A percentile compares a stretch with the other conserved stretches of the same genome.
Evolutionary conservation across 2,113 vertebrate genomes (phyloP).

Genomic region (Hucho hucho): DNA sequence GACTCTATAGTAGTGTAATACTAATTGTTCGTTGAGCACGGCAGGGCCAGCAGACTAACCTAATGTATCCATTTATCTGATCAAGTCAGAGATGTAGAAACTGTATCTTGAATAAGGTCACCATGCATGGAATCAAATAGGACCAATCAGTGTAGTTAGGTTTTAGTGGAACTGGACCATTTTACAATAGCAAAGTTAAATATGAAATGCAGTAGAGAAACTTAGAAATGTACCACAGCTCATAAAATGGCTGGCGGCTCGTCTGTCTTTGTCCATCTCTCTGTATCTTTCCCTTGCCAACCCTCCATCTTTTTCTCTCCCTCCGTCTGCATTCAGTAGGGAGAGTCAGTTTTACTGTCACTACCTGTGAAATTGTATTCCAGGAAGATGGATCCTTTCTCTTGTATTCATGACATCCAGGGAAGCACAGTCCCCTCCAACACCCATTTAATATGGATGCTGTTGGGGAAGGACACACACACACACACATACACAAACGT

Average conservation of each 20-base stretch:
- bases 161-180: conserved; percentile 64
- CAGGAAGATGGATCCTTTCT: conserved; percentile 76
- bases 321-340: conserved; percentile 53
- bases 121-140: conserved; percentile 69
- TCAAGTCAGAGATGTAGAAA: conserved; percentile 45
- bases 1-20: conserved; percentile 45
- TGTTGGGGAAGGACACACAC: conserved; percentile 51
- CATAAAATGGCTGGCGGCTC: conserved; percentile 62
- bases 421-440: conserved; percentile 76
- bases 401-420: conserved; percentile 77
- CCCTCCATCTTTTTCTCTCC: conserved; percentile 51
- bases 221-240: conserved; percentile 54
- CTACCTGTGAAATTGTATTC: conserved; percentile 81
- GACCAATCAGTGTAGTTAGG: conserved; percentile 71
- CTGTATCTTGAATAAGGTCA: conserved; percentile 50
- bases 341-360: conserved; percentile 74
- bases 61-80: conserved; percentile 57
- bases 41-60: conserved; percentile 56
- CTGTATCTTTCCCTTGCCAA: conserved; percentile 45
- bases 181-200: conserved; percentile 61
- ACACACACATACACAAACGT: conserved; percentile 28
- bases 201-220: conserved; percentile 62
- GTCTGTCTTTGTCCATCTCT: conserved; percentile 48
- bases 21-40: conserved; percentile 55
- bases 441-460: conserved; percentile 74